A percentile compares a stretch with the other conserved stretches of the same genome.
phyloP scores from a whole-genome alignment of 2,113 vertebrate species.

The Ascaphus truei region DNA sequence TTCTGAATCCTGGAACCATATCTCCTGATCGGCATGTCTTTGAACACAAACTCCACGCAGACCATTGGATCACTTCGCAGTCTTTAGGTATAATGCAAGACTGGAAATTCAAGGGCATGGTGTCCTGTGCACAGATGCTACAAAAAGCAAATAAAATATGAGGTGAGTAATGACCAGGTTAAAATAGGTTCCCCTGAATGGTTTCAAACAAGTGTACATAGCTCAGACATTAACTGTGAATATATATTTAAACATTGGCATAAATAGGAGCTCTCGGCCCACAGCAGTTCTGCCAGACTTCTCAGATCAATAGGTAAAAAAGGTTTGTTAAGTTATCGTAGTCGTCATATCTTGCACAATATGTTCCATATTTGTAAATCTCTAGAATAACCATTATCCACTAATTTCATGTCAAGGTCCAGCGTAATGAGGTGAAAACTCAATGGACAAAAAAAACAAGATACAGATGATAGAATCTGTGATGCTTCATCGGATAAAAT shows the following conservation, averaged over 20 bases:
- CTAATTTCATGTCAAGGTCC: neutral
- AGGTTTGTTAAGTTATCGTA: too few species aligned
- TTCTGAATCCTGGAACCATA: slow-evolving; percentile 71
- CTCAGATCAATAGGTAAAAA: too few species aligned
- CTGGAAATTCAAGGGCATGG: slow-evolving; percentile 68
- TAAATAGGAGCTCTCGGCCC: too few species aligned
- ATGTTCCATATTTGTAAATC: too few species aligned
- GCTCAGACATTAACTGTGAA: too few species aligned
- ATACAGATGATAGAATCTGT: neutral
- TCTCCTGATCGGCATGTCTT: slow-evolving; percentile 73
- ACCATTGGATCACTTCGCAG: slow-evolving; percentile 81
- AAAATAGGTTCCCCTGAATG: too few species aligned
- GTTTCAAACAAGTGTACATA: too few species aligned
- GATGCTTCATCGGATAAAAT: neutral
- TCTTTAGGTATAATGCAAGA: slow-evolving; percentile 80
- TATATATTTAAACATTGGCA: too few species aligned
- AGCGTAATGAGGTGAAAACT: neutral
- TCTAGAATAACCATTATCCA: too few species aligned
- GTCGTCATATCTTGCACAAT: too few species aligned
- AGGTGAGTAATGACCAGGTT: too few species aligned
- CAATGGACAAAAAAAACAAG: neutral
- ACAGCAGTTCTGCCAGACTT: too few species aligned
- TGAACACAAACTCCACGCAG: slow-evolving; percentile 81
- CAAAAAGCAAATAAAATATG: slow-evolving; percentile 24
- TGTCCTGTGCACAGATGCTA: slow-evolving; percentile 80